A percentile compares a stretch with the other conserved stretches of the same genome.
phyloP scores from a whole-genome alignment of 23 tunicate genomes.

The Ciona savignyi region DNA sequence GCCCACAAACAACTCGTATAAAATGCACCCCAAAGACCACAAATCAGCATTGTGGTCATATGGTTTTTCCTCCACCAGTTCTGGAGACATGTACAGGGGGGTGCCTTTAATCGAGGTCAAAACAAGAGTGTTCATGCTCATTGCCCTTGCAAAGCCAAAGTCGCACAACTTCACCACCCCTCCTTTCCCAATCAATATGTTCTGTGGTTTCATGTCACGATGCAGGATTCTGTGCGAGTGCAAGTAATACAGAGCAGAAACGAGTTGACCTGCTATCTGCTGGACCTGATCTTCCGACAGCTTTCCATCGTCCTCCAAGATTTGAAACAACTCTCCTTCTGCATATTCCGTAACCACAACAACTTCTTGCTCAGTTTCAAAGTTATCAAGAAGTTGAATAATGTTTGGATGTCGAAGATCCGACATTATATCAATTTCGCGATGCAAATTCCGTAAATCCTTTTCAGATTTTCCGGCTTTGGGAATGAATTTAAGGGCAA shows the following conservation, averaged over 20 bases:
- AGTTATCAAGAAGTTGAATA: constrained; percentile 70
- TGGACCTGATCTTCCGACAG: constrained; percentile 63
- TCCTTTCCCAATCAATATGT: constrained; percentile 86
- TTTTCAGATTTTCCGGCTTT: constrained; percentile 84
- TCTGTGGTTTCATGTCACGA: constrained; percentile 96
- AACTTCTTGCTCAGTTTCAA: constrained; percentile 92
- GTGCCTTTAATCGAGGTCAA: constrained; percentile 91
- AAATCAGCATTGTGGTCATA: constrained; percentile 93
- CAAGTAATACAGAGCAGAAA: constrained; percentile 79
- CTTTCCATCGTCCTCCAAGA: constrained; percentile 94
- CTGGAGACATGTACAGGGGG: constrained; percentile 94
- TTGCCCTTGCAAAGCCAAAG: constrained; percentile 92
- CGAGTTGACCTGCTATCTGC: constrained; percentile 70
- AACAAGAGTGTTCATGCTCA: constrained; percentile 85
- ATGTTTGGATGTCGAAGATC: constrained; percentile 75
- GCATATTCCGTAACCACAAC: constrained; percentile 93
- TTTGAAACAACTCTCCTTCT: constrained; percentile 90
- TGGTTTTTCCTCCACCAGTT: constrained; percentile 88
- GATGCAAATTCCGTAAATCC: constrained; percentile 58
- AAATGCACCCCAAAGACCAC: constrained; percentile 89
- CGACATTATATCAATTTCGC: constrained; percentile 85
- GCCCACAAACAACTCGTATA: constrained; percentile 79
- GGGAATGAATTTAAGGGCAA: constrained; percentile 88
- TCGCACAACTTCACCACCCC: constrained; percentile 87
- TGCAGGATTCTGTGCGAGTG: constrained; percentile 88